phyloP scores from a whole-genome alignment of 30 jellyfish, hydroid and myxozoan genomes.

The Aurelia aurita complex sp. Pacific region DNA sequence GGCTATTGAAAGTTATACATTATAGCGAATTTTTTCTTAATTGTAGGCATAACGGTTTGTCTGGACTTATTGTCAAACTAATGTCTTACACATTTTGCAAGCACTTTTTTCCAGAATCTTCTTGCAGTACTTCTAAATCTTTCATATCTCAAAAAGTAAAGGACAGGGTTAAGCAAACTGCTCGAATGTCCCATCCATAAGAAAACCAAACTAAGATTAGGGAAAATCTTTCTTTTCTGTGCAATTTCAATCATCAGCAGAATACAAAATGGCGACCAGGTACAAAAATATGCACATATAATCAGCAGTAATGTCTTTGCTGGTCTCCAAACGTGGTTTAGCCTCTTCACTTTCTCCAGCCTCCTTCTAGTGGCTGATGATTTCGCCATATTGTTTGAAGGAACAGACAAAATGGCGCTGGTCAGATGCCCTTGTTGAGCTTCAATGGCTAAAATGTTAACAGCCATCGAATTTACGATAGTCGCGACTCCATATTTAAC shows the following conservation, averaged over 20 bases:
- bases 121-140: slow-evolving; percentile 27
- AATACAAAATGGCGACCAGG: slow-evolving; percentile 77
- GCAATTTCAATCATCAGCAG: slow-evolving; percentile 51
- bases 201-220: slow-evolving; percentile 34
- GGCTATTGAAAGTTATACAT: no score
- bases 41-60: no score
- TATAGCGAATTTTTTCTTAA: no score
- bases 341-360: neutral
- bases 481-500: neutral
- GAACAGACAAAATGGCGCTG: neutral
- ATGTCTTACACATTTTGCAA: neutral
- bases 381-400: no score
- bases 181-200: slow-evolving; percentile 74
- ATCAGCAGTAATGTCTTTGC: slow-evolving; percentile 50
- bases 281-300: slow-evolving; percentile 34
- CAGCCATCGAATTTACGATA: neutral
- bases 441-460: neutral
- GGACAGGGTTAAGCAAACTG: slow-evolving; percentile 56
- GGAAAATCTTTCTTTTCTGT: slow-evolving; percentile 1
- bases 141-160: slow-evolving; percentile 45
- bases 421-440: neutral
- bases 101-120: neutral
- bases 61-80: no score
- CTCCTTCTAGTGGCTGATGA: slow-evolving; percentile 5
- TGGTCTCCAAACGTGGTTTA: slow-evolving; percentile 21